Percentiles rank a stretch among this genome's conserved stretches.
These are phyloP conservation scores for Pteruthius melanotis DNA, from an alignment of 2,113 vertebrate genomes.

Conservation along the genomic window DNA sequence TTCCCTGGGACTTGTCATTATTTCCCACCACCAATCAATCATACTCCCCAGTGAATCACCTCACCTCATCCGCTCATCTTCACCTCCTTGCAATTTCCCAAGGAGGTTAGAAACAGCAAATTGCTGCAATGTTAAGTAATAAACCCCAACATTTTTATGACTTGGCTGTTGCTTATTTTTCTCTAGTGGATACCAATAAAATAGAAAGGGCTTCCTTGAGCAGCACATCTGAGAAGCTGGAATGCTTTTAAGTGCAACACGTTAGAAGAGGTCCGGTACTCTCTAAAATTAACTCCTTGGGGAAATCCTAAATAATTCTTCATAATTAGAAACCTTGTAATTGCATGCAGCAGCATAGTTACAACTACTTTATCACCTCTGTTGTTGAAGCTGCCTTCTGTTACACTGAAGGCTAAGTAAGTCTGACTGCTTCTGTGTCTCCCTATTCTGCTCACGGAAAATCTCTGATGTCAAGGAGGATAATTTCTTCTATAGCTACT, in stretches of 20 bases:
- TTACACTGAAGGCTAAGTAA: not conserved
- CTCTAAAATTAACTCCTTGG: not conserved
- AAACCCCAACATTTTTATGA: not conserved
- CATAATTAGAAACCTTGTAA: not conserved
- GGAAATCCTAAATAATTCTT: slow-evolving; percentile 10
- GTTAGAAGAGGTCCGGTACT: not conserved
- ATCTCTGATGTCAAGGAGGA: not conserved
- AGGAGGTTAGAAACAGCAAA: not conserved
- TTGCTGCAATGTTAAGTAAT: slow-evolving; percentile 7
- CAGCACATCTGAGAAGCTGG: not conserved
- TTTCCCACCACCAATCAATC: not conserved
- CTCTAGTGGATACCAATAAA: not conserved
- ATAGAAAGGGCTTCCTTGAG: not conserved
- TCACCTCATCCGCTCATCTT: not conserved
- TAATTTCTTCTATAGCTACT: not conserved
- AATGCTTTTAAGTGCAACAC: not conserved
- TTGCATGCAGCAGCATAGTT: not conserved
- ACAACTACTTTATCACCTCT: not conserved
- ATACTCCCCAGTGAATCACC: not conserved
- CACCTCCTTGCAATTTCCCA: not conserved
- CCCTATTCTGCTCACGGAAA: not conserved
- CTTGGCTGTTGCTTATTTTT: slow-evolving; percentile 12
- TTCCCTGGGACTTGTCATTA: not conserved
- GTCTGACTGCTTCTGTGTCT: not conserved
- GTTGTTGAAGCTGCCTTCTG: not conserved